phyloP scores from a whole-genome alignment of 1,140 invertebrate species.

The Ips typographus region DNA sequence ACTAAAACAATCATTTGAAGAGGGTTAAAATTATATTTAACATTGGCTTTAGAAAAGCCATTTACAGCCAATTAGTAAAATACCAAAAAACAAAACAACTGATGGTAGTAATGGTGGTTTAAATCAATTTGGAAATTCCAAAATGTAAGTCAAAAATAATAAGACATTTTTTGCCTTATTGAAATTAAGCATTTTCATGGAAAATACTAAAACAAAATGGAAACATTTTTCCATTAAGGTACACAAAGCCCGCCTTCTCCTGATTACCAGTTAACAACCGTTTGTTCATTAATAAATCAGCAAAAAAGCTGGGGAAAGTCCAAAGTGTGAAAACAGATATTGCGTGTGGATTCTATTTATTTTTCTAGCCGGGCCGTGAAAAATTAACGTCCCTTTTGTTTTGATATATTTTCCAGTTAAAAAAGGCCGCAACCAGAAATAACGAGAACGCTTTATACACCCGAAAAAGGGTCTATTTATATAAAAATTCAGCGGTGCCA shows the following conservation, averaged over 20 bases:
- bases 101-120: too few species aligned
- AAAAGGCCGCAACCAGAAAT: background rate
- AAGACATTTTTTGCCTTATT: too few species aligned
- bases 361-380: background rate
- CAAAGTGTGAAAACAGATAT: background rate
- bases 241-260: background rate
- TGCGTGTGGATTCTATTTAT: background rate
- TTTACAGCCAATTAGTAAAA: too few species aligned
- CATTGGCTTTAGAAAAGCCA: too few species aligned
- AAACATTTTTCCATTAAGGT: too few species aligned
- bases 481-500: background rate
- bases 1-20: too few species aligned
- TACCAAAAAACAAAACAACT: too few species aligned
- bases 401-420: background rate
- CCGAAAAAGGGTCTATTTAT: background rate
- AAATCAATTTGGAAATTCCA: too few species aligned
- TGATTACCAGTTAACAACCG: background rate
- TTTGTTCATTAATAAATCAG: conserved; percentile 1
- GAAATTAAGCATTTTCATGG: too few species aligned
- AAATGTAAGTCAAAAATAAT: too few species aligned
- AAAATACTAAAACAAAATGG: too few species aligned
- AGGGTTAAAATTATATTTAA: too few species aligned
- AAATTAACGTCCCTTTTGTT: background rate
- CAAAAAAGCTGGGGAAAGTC: background rate
- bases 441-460: background rate